Base-by-base conservation (phyloP, 2,797 vertebrate species). In the Pangasius sanitwongsei region DNA sequence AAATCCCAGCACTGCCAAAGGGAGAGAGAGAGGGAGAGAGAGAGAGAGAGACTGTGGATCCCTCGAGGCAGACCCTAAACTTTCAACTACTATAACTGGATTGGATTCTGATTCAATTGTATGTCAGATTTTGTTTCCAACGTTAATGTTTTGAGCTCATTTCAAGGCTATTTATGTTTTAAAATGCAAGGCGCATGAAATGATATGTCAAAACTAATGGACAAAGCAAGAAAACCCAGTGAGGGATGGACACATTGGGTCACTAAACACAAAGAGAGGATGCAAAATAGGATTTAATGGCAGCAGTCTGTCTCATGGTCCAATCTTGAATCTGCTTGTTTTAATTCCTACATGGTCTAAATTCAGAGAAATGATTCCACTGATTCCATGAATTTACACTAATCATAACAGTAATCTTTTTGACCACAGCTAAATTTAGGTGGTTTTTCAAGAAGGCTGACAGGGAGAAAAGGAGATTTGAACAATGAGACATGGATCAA, bases 391-490 rank as follows among this genome's bases (percentile, higher is more conserved):
- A 48, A 48, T 48, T 48, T 48, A 48, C 48, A 48, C 8, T 48
- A 48, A 89, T 91, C 90, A 90, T 91, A 91, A 89, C 82, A 89
- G 88, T 93, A 94, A 94, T 94, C 93, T 90, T 88, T 89, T 88
- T 90, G 70, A 63, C 77, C 77, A 69, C 61, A 18, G 87, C 92
- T 94, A 94, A 93, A 94, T 90, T 93, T 93, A 95, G 91, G 89
- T 75, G n/a, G 59, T 80, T 83, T 88, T 90, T 86, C 86, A 85
- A 75, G 34, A 80, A 87, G 78, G 78, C 87, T 70, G 83, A 88
- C 28, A 25, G 23, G 23, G 87, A 89, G 85, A 65, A 89, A 88
- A 41, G 69, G 48, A 80, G 83, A 87, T 88, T 41, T 78, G 20
- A 83, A 50, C 80, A 86, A 70, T 28, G 28, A 48, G 55, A 59